Base-by-base conservation (phyloP, 53 echinoderm and acorn worm genomes). In the Mesocentrotus franciscanus region DNA sequence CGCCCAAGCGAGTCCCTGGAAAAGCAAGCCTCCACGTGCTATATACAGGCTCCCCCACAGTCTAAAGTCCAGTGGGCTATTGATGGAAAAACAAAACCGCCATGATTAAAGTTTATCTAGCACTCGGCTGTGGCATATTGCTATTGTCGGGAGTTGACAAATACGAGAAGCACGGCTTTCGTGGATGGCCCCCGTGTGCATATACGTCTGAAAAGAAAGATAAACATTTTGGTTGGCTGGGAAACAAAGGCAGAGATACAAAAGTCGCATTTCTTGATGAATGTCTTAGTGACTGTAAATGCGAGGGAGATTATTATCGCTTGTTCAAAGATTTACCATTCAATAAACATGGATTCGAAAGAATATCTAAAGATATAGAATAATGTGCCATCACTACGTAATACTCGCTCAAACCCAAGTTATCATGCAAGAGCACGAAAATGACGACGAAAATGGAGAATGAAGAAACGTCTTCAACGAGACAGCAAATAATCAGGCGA, bases 31-130 rank as follows among this genome's bases (percentile, higher is more conserved):
- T 56, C 91, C 91, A 66, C 91, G 91, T 66, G 66, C 68, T 42
- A 75, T 72, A 74, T 72, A 92, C 91, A 91, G n/a, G 26, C 92
- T 93, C 78, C 79, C 72, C 84, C 34, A 22, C 20, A 93, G 94
- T 93, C 61, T 58, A 81, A 93, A 94, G 87, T 94, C 95, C 95
- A 64, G 20, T 29, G 95, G 85, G 95, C 87, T 94, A 81, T 93
- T 93, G 93, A 61, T 42, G 95, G 85, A 70, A 85, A 36, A 94
- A 85, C 85, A 94, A 94, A 94, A 72, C 87, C 85, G 95, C 87
- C 85, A 55, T 94, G 95, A 94, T 94, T 94, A 94, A 94, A 94
- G 95, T 94, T 94, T 94, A 94, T 85, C 49, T 66, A 71, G 95
- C 95, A 94, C 95, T 94, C 56, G 49, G 85, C 64, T 27, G 70